phyloP scores from a whole-genome alignment of 2,888 invertebrate species.

The Phortica okadai region DNA sequence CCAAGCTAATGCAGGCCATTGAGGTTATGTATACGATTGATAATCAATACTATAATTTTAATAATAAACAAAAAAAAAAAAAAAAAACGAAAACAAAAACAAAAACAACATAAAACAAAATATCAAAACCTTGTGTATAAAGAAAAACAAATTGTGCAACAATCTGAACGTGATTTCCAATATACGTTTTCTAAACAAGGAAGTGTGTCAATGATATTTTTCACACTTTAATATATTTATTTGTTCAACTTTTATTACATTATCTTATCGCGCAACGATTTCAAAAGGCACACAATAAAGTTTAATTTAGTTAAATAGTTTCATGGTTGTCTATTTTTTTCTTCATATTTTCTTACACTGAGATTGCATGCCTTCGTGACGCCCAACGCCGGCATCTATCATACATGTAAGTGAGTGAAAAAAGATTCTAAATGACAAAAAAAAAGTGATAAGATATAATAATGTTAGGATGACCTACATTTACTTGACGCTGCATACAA shows the following conservation, averaged over 20 bases:
- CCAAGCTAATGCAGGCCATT: conserved; percentile 42
- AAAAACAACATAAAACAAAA: conserved; percentile 35
- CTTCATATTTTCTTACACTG: neutral
- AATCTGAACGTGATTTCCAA: conserved; percentile 38
- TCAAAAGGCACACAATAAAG: neutral
- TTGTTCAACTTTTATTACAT: neutral
- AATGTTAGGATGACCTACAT: too few relatives aligned
- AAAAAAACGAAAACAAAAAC: conserved; percentile 45
- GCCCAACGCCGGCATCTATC: neutral
- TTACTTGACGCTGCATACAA: too few relatives aligned
- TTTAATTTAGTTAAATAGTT: neutral
- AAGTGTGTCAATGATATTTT: conserved; percentile 15
- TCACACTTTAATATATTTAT: neutral
- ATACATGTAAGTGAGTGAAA: neutral
- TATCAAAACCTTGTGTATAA: conserved; percentile 30
- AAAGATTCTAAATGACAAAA: too few relatives aligned
- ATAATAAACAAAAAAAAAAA: conserved; percentile 4
- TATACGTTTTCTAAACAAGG: neutral
- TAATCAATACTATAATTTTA: conserved; percentile 43
- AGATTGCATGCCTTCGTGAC: neutral
- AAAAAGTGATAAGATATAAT: neutral
- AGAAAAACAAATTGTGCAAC: conserved; percentile 33
- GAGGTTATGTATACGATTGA: conserved; percentile 57
- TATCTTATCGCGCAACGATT: neutral
- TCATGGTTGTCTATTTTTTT: neutral